Percentiles rank a stretch among this genome's conserved stretches.
phyloP scores from a whole-genome alignment of 1,140 invertebrate genomes.

The Brachionus calyciflorus region DNA sequence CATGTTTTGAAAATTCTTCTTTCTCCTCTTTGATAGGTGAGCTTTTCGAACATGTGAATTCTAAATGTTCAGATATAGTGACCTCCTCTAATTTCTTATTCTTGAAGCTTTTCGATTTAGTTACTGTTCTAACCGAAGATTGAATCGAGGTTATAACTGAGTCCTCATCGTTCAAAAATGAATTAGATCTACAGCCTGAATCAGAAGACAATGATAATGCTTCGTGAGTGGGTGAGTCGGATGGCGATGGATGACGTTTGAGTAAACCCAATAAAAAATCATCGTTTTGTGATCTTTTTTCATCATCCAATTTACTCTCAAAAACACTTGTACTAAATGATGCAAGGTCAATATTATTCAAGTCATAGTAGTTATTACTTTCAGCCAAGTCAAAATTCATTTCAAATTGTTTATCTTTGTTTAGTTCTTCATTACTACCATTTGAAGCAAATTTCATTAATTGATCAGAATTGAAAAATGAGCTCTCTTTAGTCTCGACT shows the following conservation, averaged over 20 bases:
- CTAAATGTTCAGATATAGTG: conserved; percentile 39
- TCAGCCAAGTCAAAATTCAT: conserved; percentile 28
- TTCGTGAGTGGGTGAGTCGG: neutral
- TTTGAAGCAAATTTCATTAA: conserved; percentile 20
- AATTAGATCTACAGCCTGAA: conserved; percentile 41
- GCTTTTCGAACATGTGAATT: conserved; percentile 41
- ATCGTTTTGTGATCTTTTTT: neutral
- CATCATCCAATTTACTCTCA: neutral
- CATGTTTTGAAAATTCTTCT: conserved; percentile 28
- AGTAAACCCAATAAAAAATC: conserved; percentile 11
- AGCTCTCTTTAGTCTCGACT: neutral
- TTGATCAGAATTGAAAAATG: conserved; percentile 31
- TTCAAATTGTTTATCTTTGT: conserved; percentile 14
- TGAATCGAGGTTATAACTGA: conserved; percentile 19
- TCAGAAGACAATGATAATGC: conserved; percentile 21
- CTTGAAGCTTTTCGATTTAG: conserved; percentile 6
- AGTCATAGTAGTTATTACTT: conserved; percentile 30
- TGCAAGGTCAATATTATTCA: conserved; percentile 9
- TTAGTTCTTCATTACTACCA: neutral
- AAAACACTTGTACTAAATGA: neutral
- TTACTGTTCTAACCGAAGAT: conserved; percentile 12
- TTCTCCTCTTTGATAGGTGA: conserved; percentile 21
- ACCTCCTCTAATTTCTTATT: neutral
- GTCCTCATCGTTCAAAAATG: conserved; percentile 41
- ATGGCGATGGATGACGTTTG: conserved; percentile 16